Conservation (phyloP, 2,797 vertebrate genomes). For the Bothrops alternatus region DNA sequence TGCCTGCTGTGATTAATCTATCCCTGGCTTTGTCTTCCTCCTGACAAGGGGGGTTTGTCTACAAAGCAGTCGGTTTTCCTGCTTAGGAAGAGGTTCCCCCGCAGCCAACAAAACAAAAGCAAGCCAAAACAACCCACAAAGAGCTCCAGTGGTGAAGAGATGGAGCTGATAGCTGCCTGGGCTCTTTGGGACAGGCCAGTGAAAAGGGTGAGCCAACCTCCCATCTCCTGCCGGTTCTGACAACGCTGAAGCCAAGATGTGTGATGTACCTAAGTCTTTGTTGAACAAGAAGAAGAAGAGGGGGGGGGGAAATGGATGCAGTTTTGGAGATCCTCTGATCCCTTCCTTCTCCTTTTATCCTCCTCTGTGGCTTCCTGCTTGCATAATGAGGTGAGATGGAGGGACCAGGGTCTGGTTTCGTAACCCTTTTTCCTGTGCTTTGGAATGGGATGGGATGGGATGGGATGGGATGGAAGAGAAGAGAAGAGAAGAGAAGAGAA, state of each 20-base stretch:
- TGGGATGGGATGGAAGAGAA: too few relatives aligned
- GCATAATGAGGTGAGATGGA: background rate
- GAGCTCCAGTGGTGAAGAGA: constrained; percentile 52
- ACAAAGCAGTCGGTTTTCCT: constrained; percentile 40
- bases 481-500: too few relatives aligned
- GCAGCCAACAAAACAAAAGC: constrained; percentile 48
- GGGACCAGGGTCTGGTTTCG: background rate
- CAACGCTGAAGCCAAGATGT: constrained; percentile 23
- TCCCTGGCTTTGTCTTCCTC: constrained; percentile 58
- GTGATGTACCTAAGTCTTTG: constrained; percentile 48
- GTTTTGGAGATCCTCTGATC: constrained; percentile 55
- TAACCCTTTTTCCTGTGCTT: background rate
- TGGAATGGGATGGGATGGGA: background rate
- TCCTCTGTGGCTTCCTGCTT: background rate
- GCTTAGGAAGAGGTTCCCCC: constrained; percentile 43
- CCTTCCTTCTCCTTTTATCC: constrained; percentile 20
- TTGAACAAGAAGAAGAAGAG: constrained; percentile 47
- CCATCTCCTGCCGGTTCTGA: constrained; percentile 31
- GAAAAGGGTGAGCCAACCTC: constrained; percentile 23
- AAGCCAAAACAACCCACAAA: constrained; percentile 4
- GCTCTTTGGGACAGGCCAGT: constrained; percentile 7
- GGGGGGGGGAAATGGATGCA: constrained; percentile 39
- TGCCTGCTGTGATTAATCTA: constrained; percentile 59
- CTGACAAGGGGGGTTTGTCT: constrained; percentile 38
- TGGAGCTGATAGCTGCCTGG: constrained; percentile 34